These are phyloP conservation scores for Adineta ricciae DNA, from an alignment of 2,888 invertebrate species.

Conservation along the genomic window DNA sequence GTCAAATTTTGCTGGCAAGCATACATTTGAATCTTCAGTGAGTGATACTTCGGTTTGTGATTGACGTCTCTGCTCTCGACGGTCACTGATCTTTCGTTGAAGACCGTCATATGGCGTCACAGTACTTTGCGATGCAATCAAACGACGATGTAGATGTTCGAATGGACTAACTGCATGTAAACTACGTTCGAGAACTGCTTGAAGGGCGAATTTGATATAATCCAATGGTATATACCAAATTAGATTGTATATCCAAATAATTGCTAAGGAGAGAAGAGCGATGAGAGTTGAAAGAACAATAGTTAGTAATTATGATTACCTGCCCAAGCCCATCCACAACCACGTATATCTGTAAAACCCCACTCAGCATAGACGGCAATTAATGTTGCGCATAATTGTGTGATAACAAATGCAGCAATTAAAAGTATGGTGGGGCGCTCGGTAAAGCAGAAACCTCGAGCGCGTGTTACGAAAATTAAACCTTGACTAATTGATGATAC, in stretches of 20 bases:
- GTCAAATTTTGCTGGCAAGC: not conserved
- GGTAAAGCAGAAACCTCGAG: not conserved
- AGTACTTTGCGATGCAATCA: not conserved
- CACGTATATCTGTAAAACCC: not conserved
- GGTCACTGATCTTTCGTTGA: not conserved
- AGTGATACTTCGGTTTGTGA: not conserved
- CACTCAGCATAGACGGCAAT: not conserved
- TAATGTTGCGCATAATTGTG: not conserved
- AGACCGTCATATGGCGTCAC: not conserved
- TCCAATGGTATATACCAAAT: not conserved
- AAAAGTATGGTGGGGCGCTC: not conserved
- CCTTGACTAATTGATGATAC: not conserved
- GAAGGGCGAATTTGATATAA: not conserved
- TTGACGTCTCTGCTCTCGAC: not conserved
- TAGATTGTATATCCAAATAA: not conserved
- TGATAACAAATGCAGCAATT: not conserved
- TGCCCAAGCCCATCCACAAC: not conserved
- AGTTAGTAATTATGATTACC: not conserved
- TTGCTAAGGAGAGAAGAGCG: too few relatives aligned
- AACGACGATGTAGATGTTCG: not conserved
- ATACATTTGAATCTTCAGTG: not conserved
- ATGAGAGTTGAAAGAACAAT: too few relatives aligned
- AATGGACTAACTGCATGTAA: not conserved
- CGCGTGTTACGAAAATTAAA: not conserved
- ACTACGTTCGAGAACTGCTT: not conserved